phyloP scores from a whole-genome alignment of 2,888 invertebrate genomes.

The Campoplex capitator region DNA sequence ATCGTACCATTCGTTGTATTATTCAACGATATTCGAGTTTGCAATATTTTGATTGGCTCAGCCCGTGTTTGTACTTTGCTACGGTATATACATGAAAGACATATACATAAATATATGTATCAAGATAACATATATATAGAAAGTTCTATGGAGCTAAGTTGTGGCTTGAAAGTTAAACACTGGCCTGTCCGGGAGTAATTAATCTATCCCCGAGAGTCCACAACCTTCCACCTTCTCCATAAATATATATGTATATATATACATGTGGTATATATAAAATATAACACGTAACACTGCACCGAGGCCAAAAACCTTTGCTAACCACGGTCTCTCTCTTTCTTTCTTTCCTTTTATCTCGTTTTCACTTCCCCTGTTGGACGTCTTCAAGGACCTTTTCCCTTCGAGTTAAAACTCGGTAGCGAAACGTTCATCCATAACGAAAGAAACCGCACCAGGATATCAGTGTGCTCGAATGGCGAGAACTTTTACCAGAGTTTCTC shows the following conservation, averaged over 20 bases:
- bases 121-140: not conserved
- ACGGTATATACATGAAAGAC: not conserved
- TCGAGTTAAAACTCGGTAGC: conserved; percentile 4
- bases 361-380: conserved; percentile 15
- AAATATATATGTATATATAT: not conserved
- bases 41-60: not conserved
- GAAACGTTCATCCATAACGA: not conserved
- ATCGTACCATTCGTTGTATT: not conserved
- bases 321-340: not conserved
- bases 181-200: conserved; percentile 72
- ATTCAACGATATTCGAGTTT: too few relatives aligned
- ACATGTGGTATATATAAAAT: conserved; percentile 21
- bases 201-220: conserved; percentile 69
- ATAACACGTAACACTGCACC: conserved; percentile 20
- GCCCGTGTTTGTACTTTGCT: conserved; percentile 4
- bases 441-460: conserved; percentile 35
- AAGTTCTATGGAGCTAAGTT: conserved; percentile 62
- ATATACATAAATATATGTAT: too few relatives aligned
- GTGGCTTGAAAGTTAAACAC: conserved; percentile 71
- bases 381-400: conserved; percentile 41
- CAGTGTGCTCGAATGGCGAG: conserved; percentile 31
- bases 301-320: conserved; percentile 30
- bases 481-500: conserved; percentile 27
- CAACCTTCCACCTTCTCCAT: conserved; percentile 23
- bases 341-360: not conserved